Base-by-base conservation (phyloP, 1,140 invertebrate species). In the Polypedilum pembai region DNA sequence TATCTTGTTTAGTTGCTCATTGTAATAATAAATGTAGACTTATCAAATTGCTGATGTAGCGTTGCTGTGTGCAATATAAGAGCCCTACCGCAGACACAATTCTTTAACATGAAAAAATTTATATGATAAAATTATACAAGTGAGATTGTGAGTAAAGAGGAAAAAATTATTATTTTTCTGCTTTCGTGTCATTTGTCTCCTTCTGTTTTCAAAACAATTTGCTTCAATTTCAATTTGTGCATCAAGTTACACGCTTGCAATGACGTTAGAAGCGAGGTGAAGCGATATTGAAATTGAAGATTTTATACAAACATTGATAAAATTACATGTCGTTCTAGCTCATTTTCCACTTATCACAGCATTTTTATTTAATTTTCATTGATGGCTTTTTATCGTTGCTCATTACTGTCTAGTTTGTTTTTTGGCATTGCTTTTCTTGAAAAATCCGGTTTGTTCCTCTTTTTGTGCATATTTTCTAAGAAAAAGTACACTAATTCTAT, bases 131-230 rank as follows among this genome's bases (percentile, higher is more conserved):
- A 33, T 33, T 33, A 33, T 3, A 33, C 5, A 33, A 33, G 24
- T 5, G 24, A 33, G 24, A 33, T 33, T 33, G 24, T 33, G 24
- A 33, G 24, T 33, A 33, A 33, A 33, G 5, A 33, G 24, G 24
- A 33, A 33, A 33, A 33, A 33, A 33, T 33, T 33, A 33, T 33
- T 33, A 33, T 33, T 33, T 33, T 33, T 33, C 24, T 33, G 24
- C n/a, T 56, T 56, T n/a, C 45, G 45, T 56, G 45, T 56, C 45
- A 56, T 56, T n/a, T 56, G 45, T 56, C 45, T 56, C n/a, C 15
- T 56, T 56, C 45, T 56, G 45, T 56, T n/a, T 56, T 56, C 24
- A 33, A 33, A 33, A 56, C 45, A 56, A 56, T 56, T 56, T 56
- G 45, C 45, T 56, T 12, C n/a, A 56, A 56, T n/a, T 33, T 33